These are phyloP conservation scores for Chymomyza procnemis DNA, from an alignment of 2,888 invertebrate genomes.

Conservation along the genomic window DNA sequence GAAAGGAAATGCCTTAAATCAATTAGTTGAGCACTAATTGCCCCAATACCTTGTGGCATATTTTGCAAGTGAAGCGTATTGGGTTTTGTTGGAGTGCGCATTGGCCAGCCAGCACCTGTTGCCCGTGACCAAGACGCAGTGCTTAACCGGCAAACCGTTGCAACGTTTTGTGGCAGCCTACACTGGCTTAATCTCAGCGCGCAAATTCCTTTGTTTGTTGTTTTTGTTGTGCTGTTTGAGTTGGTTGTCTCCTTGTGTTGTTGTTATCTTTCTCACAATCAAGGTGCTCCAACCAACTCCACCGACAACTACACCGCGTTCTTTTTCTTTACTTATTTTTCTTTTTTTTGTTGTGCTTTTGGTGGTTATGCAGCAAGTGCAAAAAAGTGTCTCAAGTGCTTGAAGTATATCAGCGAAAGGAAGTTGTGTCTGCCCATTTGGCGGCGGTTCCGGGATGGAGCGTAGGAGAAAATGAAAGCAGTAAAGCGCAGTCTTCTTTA, in stretches of 20 bases:
- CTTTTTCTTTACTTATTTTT: conserved; percentile 5
- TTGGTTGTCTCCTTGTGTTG: conserved; percentile 50
- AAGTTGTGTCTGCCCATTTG: neutral
- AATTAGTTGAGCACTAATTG: conserved; percentile 79
- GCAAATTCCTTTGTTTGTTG: conserved; percentile 65
- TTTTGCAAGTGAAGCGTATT: conserved; percentile 62
- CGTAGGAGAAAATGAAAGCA: neutral
- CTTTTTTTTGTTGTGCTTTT: conserved; percentile 7
- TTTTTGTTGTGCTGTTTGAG: conserved; percentile 15
- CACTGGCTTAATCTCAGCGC: conserved; percentile 62
- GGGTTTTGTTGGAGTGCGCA: neutral
- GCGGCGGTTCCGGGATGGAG: neutral
- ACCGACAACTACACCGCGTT: conserved; percentile 28
- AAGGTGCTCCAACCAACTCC: conserved; percentile 50
- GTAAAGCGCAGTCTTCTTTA: neutral
- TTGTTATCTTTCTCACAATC: conserved; percentile 72
- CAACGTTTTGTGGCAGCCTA: neutral
- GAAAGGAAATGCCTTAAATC: conserved; percentile 79
- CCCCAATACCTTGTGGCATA: conserved; percentile 78
- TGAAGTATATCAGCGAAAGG: conserved; percentile 16
- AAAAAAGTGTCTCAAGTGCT: conserved; percentile 69
- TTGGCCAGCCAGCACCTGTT: conserved; percentile 64
- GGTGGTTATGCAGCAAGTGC: conserved; percentile 50
- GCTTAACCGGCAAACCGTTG: neutral
- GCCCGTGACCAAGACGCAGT: conserved; percentile 15